A percentile compares a stretch with the other conserved stretches of the same genome.
phyloP scores from a whole-genome alignment of 2,113 vertebrate species.

The Mionectes macconnelli region DNA sequence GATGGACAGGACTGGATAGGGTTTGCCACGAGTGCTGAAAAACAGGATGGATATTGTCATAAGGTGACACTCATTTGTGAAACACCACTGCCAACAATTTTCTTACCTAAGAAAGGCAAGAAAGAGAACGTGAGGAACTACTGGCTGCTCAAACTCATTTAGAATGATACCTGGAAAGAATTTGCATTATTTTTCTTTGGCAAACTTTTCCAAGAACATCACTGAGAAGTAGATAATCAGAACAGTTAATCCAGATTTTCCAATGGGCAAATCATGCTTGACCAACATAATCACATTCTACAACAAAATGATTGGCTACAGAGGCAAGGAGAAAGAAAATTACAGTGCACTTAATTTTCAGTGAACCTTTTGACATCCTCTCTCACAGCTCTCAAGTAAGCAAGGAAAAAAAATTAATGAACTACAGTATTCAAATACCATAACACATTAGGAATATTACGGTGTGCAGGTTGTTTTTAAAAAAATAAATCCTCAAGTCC shows the following conservation, averaged over 20 bases:
- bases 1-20: fast-evolving
- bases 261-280: not conserved
- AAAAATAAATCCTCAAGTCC: not conserved
- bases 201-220: not conserved
- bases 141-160: not conserved
- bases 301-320: not conserved
- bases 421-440: not conserved
- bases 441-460: not conserved
- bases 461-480: not conserved
- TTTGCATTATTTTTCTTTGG: not conserved
- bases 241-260: not conserved
- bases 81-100: not conserved
- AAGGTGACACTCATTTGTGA: not conserved
- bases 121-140: not conserved
- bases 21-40: not conserved
- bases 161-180: not conserved
- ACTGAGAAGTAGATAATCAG: not conserved
- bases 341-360: not conserved
- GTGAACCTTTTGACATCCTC: not conserved
- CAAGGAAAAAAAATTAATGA: not conserved
- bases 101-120: not conserved
- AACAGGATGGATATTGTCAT: no score
- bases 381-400: not conserved
- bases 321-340: not conserved
- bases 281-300: not conserved